Percentiles rank a stretch among this genome's conserved stretches.
These are phyloP conservation scores for Oceanites oceanicus DNA, from an alignment of 2,113 vertebrate genomes.

Conservation along the genomic window DNA sequence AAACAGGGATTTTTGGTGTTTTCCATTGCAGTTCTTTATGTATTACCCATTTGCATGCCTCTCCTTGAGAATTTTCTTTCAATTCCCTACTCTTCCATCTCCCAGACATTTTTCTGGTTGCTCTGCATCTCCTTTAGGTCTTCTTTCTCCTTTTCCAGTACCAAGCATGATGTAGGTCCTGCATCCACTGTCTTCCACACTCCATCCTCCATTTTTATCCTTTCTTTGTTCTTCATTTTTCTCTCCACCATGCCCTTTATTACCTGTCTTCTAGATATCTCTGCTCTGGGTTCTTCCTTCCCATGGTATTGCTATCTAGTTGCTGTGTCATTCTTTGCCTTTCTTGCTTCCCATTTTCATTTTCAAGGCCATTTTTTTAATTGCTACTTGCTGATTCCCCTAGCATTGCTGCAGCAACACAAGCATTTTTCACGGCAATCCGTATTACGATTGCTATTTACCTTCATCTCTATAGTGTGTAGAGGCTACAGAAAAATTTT, in stretches of 20 bases:
- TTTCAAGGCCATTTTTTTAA: neutral
- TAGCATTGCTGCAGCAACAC: neutral
- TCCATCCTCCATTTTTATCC: neutral
- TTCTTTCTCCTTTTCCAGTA: neutral
- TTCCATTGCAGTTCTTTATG: neutral
- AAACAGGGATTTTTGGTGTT: neutral
- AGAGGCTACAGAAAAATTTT: neutral
- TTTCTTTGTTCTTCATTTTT: neutral
- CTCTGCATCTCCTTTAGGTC: neutral
- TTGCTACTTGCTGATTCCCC: neutral
- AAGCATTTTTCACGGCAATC: neutral
- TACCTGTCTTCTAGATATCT: neutral
- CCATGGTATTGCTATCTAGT: neutral
- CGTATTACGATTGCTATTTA: neutral
- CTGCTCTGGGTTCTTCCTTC: neutral
- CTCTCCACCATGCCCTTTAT: neutral
- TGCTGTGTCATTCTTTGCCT: neutral
- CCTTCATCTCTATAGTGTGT: neutral
- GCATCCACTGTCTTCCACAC: neutral
- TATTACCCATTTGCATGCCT: neutral
- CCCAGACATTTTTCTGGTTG: neutral
- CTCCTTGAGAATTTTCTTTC: neutral
- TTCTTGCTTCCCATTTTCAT: neutral
- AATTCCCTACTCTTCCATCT: neutral
- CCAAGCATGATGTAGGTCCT: neutral